These are phyloP conservation scores for Tribolium freemani DNA, from an alignment of 2,888 invertebrate species.

Conservation along the genomic window DNA sequence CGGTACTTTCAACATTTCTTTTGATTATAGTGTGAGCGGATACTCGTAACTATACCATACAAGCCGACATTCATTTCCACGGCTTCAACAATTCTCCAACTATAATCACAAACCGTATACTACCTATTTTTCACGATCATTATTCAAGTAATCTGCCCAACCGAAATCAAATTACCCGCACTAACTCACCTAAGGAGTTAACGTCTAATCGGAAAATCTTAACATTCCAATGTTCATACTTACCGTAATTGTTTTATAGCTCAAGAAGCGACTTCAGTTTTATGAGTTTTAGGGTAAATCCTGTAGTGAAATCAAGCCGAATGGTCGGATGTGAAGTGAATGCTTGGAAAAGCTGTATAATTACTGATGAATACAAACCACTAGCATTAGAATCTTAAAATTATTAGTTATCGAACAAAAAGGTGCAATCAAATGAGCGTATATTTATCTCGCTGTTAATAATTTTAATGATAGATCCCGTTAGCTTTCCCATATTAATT, in stretches of 20 bases:
- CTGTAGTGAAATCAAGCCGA: background rate
- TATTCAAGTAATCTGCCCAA: slow-evolving; percentile 52
- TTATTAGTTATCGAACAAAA: slow-evolving; percentile 44
- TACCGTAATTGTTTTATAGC: too few relatives aligned
- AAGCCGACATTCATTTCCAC: slow-evolving; percentile 54
- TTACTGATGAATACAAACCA: slow-evolving; percentile 25
- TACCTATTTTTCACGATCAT: slow-evolving; percentile 54
- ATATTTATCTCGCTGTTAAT: slow-evolving; percentile 44
- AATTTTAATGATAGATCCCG: slow-evolving; percentile 47
- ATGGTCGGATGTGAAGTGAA: slow-evolving; percentile 17
- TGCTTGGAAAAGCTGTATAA: slow-evolving; percentile 22
- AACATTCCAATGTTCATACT: background rate
- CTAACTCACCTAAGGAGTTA: slow-evolving; percentile 39
- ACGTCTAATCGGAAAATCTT: slow-evolving; percentile 30
- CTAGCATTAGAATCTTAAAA: slow-evolving; percentile 37
- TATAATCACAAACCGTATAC: slow-evolving; percentile 50
- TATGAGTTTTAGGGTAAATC: background rate
- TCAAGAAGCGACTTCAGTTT: too few relatives aligned
- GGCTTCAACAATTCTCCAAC: slow-evolving; percentile 50
- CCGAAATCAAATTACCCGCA: slow-evolving; percentile 49
- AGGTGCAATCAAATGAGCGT: slow-evolving; percentile 46
- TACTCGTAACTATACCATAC: slow-evolving; percentile 56
- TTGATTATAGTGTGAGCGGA: slow-evolving; percentile 55
- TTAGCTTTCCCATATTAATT: slow-evolving; percentile 45
- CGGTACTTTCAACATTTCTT: slow-evolving; percentile 56